These are phyloP conservation scores for Plagiodera versicolora DNA, from an alignment of 2,888 invertebrate genomes.

Conservation along the genomic window DNA sequence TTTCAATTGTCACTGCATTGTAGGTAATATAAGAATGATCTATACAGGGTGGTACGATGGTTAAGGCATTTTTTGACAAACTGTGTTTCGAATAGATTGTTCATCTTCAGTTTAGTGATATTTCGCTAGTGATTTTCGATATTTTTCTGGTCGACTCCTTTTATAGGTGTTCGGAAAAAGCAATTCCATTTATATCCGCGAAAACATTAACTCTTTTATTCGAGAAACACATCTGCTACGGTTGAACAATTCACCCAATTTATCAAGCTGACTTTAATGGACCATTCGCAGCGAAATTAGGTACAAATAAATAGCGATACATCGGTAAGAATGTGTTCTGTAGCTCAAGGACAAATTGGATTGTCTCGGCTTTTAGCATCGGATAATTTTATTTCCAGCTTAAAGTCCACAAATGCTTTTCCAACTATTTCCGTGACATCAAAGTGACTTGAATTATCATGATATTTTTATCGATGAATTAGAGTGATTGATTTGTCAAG, in stretches of 20 bases:
- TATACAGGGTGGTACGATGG: too few relatives aligned
- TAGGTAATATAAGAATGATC: too few relatives aligned
- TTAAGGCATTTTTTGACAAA: too few relatives aligned
- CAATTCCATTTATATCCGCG: slow-evolving; percentile 25
- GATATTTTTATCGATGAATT: too few relatives aligned
- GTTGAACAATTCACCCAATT: slow-evolving; percentile 29
- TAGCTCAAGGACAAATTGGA: slow-evolving; percentile 36
- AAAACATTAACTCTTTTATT: slow-evolving; percentile 20
- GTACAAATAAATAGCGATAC: slow-evolving; percentile 35
- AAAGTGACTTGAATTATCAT: too few relatives aligned
- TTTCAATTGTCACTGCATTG: too few relatives aligned
- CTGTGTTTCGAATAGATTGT: too few relatives aligned
- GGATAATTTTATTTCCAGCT: slow-evolving; percentile 26
- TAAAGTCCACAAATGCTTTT: not conserved
- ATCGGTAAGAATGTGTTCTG: slow-evolving; percentile 28
- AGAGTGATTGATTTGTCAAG: too few relatives aligned
- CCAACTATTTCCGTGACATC: not conserved
- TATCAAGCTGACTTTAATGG: slow-evolving; percentile 40
- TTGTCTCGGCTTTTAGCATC: slow-evolving; percentile 33
- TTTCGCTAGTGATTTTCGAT: not conserved
- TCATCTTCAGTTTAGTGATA: too few relatives aligned
- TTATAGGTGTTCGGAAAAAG: slow-evolving; percentile 5
- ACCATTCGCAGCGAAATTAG: slow-evolving; percentile 39
- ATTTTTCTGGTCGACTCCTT: not conserved
- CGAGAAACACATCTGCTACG: slow-evolving; percentile 19